Base-by-base conservation (phyloP, 2,797 vertebrate genomes). In the Siniperca obscura region DNA sequence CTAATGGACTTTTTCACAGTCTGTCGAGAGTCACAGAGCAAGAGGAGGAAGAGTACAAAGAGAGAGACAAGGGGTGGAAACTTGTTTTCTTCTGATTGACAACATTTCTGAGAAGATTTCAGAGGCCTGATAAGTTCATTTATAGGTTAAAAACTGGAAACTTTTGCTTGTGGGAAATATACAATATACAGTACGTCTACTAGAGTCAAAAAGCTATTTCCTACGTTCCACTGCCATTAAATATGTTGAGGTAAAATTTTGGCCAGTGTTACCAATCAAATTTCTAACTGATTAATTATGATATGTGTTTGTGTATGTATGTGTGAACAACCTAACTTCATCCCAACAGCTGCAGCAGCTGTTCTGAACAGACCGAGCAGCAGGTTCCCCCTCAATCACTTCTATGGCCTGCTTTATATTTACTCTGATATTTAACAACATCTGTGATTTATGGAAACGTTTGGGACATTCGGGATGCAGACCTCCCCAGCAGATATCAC, bases 1-100 rank as follows among this genome's bases (percentile, higher is more conserved):
- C 75, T 83, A 80, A 88, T 87, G 76, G 78, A 87, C 8, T 86
- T 85, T 79, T 78, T 62, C 74, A 73, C 73, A 79, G 67, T 50
- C 62, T 62, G 70, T n/a, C 1, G 13, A 64, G 72, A 74, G 65
- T 22, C 55, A 38, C 44, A 42, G 61, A 40, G 44, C 38, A 60
- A 55, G 53, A 57, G 11, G 46, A 56, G 27, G 46, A 82, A n/a
- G 19, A 40, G 30, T 0, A 30, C 42, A 36, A 1, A 38, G 48
- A 8, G 19, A 53, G 22, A 17, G 5, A 7, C 5, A 46, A 6
- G n/a, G 73, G 38, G 48, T 52, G 0, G 10, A 42, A 61, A 48
- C 40, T 48, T 25, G 9, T 38, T 22, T 57, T 46, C 21, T 59
- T n/a, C 19, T 56, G 38, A 53, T 70, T 52, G 27, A 27, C 34